These are phyloP conservation scores for Agraylea sexmaculata DNA, from an alignment of 1,140 invertebrate genomes.

Conservation along the genomic window DNA sequence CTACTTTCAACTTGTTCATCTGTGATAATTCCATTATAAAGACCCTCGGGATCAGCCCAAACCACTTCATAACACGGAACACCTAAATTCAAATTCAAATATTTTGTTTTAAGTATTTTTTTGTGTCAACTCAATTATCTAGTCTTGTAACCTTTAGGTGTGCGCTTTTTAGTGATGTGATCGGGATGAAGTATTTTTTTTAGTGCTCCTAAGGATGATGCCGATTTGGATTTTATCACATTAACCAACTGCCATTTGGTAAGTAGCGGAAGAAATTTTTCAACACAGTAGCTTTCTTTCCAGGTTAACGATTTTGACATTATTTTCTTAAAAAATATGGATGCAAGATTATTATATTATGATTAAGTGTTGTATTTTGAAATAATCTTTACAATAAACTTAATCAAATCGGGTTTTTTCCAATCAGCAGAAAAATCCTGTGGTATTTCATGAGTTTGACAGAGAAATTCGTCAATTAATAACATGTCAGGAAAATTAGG, in stretches of 20 bases:
- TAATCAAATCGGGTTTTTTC: conserved; percentile 52
- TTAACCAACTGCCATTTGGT: conserved; percentile 57
- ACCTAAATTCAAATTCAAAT: no score
- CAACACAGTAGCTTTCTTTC: conserved; percentile 62
- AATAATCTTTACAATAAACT: conserved; percentile 52
- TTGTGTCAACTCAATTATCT: background rate
- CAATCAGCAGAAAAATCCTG: conserved; percentile 42
- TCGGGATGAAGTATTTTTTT: conserved; percentile 26
- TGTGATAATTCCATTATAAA: conserved; percentile 45
- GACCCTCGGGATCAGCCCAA: conserved; percentile 46
- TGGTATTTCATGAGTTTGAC: conserved; percentile 37
- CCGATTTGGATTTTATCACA: conserved; percentile 21
- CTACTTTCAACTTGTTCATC: conserved; percentile 40
- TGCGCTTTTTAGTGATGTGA: conserved; percentile 44
- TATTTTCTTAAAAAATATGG: conserved; percentile 43
- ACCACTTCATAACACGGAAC: conserved; percentile 57
- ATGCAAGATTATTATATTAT: background rate
- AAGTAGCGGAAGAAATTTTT: conserved; percentile 65
- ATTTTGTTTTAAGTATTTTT: conserved; percentile 4
- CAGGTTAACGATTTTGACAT: conserved; percentile 54
- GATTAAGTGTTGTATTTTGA: conserved; percentile 5
- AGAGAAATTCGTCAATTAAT: conserved; percentile 64
- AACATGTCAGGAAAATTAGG: conserved; percentile 57
- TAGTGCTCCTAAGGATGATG: conserved; percentile 19
- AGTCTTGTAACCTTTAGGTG: conserved; percentile 22